phyloP scores from a whole-genome alignment of 1,140 invertebrate genomes.

The Lycorma delicatula region DNA sequence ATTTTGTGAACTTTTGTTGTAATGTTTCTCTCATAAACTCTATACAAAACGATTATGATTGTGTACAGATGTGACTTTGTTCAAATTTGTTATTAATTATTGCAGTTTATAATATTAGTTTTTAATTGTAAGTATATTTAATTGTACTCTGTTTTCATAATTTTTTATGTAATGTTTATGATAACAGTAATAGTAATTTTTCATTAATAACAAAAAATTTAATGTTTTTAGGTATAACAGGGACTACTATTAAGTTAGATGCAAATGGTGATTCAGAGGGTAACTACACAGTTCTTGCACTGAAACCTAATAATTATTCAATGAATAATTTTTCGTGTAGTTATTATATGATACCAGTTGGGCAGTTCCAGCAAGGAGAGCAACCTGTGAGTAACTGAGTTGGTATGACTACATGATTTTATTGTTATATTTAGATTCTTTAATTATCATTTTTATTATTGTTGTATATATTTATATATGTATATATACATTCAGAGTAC shows the following conservation, averaged over 20 bases:
- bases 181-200: background rate
- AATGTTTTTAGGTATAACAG: constrained; percentile 70
- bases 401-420: background rate
- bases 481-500: no score
- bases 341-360: constrained; percentile 69
- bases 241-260: constrained; percentile 82
- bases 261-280: constrained; percentile 91
- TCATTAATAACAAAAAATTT: no score
- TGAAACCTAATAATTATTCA: constrained; percentile 42
- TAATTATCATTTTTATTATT: no score
- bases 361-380: constrained; percentile 64
- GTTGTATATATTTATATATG: no score
- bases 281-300: constrained; percentile 88
- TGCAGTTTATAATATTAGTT: no score
- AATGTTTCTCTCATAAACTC: no score
- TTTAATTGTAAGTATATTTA: no score
- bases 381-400: constrained; percentile 49
- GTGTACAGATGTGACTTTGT: no score
- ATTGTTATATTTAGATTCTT: background rate
- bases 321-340: constrained; percentile 55
- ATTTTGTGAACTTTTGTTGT: no score
- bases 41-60: no score
- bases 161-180: background rate
- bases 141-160: background rate
- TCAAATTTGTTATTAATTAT: no score